Evolutionary conservation across 1,140 invertebrate species (phyloP).

Genomic region (Nilaparvata lugens): DNA sequence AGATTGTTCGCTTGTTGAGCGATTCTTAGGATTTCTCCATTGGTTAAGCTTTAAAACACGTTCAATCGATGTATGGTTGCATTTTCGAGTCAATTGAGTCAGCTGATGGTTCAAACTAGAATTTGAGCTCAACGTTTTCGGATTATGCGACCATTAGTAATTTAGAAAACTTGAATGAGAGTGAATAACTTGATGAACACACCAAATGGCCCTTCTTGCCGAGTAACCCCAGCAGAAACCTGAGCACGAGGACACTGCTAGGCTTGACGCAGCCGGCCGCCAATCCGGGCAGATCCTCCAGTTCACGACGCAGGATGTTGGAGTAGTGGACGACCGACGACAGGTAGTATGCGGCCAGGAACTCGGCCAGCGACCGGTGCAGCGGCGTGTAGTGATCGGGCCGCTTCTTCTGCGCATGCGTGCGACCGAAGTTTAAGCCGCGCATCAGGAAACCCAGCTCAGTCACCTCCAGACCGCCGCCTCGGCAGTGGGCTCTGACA

Average conservation of each 20-base stretch:
- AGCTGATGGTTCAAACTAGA: too few species aligned
- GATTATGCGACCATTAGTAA: too few species aligned
- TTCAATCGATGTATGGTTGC: too few species aligned
- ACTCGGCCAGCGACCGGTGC: slow-evolving; percentile 41
- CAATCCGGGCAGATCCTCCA: slow-evolving; percentile 40
- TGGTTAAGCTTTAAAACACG: too few species aligned
- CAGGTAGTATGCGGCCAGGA: slow-evolving; percentile 44
- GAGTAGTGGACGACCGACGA: slow-evolving; percentile 42
- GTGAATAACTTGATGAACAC: too few species aligned
- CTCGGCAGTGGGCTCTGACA: slow-evolving; percentile 27
- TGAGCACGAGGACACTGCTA: slow-evolving; percentile 31
- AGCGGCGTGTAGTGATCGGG: slow-evolving; percentile 39
- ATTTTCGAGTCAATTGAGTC: too few species aligned
- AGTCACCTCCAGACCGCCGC: slow-evolving; percentile 35
- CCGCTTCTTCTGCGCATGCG: slow-evolving; percentile 30
- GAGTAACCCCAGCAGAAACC: slow-evolving; percentile 41
- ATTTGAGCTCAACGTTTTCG: too few species aligned
- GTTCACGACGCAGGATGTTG: slow-evolving; percentile 40
- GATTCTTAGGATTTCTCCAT: too few species aligned
- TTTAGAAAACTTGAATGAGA: too few species aligned
- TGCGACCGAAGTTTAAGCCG: slow-evolving; percentile 33
- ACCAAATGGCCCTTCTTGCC: slow-evolving; percentile 38
- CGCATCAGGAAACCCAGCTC: slow-evolving; percentile 38
- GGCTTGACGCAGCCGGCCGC: slow-evolving; percentile 13
- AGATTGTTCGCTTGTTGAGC: too few species aligned